A percentile compares a stretch with the other conserved stretches of the same genome.
Conservation (phyloP, 2,888 invertebrate genomes). For the Cartodere bifasciata region DNA sequence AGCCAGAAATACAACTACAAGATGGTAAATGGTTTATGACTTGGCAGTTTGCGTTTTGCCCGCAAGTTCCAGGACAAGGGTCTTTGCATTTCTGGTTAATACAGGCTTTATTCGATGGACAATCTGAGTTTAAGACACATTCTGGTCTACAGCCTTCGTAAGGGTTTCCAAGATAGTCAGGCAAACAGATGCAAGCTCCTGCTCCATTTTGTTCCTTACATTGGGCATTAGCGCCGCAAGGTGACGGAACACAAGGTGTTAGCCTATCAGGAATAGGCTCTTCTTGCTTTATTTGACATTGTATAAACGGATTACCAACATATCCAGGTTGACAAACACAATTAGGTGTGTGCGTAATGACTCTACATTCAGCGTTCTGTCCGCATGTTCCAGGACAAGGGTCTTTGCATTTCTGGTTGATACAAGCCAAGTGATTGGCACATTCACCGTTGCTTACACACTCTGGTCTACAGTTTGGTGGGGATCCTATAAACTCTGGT, state of each 20-base stretch:
- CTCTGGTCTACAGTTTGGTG: slow-evolving; percentile 47
- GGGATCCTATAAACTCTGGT: slow-evolving; percentile 34
- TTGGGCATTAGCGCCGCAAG: slow-evolving; percentile 56
- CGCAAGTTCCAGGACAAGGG: slow-evolving; percentile 42
- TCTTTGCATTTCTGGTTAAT: slow-evolving; percentile 40
- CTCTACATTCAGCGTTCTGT: slow-evolving; percentile 56
- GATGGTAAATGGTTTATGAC: slow-evolving; percentile 46
- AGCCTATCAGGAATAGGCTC: slow-evolving; percentile 13
- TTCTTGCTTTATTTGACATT: slow-evolving; percentile 32
- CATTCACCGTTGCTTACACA: slow-evolving; percentile 63
- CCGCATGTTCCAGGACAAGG: slow-evolving; percentile 65
- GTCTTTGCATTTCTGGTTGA: slow-evolving; percentile 60
- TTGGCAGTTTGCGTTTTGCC: slow-evolving; percentile 39
- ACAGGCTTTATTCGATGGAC: slow-evolving; percentile 38
- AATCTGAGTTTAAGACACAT: slow-evolving; percentile 31
- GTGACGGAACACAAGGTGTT: slow-evolving; percentile 32
- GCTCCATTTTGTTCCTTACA: slow-evolving; percentile 56
- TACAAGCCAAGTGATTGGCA: slow-evolving; percentile 53
- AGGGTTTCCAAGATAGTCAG: slow-evolving; percentile 64
- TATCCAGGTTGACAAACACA: slow-evolving; percentile 56
- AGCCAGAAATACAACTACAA: slow-evolving; percentile 49
- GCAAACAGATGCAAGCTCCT: slow-evolving; percentile 56
- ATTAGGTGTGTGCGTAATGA: slow-evolving; percentile 62
- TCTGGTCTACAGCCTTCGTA: slow-evolving; percentile 50
- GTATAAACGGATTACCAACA: slow-evolving; percentile 51